phyloP scores from a whole-genome alignment of 1,140 invertebrate species.

The Mercenaria mercenaria region DNA sequence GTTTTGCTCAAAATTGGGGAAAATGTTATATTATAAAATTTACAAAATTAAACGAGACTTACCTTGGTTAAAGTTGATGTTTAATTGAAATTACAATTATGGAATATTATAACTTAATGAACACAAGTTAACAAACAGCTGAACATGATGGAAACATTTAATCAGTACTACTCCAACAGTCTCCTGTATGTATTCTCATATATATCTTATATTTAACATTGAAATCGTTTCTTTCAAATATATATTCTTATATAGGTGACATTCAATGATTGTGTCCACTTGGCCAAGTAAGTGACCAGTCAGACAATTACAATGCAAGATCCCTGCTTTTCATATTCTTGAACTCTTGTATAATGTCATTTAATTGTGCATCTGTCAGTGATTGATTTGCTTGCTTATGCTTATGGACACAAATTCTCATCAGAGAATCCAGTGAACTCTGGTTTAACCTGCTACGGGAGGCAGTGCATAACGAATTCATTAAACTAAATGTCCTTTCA shows the following conservation, averaged over 20 bases:
- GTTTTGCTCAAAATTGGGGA: neutral
- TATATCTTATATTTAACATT: too few species aligned
- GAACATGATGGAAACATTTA: neutral
- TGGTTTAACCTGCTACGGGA: neutral
- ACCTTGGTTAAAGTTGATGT: too few species aligned
- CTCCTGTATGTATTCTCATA: too few species aligned
- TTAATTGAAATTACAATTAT: too few species aligned
- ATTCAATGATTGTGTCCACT: too few species aligned
- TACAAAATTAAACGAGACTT: too few species aligned
- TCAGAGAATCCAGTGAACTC: neutral
- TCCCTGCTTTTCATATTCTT: neutral
- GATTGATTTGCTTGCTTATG: neutral
- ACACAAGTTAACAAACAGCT: neutral
- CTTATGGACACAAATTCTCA: neutral
- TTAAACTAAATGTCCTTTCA: slow-evolving; percentile 37
- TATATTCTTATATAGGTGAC: too few species aligned
- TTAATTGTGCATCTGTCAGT: neutral
- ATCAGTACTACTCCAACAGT: too few species aligned
- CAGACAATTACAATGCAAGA: neutral
- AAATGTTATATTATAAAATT: neutral
- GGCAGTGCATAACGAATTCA: slow-evolving; percentile 5
- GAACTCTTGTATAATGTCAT: neutral
- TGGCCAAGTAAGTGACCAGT: too few species aligned
- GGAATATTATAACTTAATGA: too few species aligned
- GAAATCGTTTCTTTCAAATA: too few species aligned